Evolutionary conservation across 2,113 vertebrate species (phyloP).

Genomic region (Rhinolophus ferrumequinum): DNA sequence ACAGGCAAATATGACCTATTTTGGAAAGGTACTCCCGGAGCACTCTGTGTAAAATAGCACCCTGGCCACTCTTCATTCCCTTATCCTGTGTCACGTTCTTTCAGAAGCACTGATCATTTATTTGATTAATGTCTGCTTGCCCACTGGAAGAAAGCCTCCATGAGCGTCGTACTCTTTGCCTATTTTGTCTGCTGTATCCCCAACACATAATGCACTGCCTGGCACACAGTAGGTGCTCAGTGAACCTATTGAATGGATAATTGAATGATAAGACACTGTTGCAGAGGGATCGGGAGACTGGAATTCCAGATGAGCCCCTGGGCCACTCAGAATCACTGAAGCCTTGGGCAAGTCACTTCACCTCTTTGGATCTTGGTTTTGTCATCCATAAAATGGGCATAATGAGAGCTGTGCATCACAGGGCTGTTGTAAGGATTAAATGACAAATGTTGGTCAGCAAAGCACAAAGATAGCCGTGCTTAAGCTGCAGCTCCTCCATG

Average conservation of each 20-base stretch:
- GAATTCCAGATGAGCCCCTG: not conserved
- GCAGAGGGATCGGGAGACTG: accelerated
- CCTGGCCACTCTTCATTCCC: too few species aligned
- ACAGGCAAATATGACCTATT: not conserved
- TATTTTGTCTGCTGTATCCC: too few species aligned
- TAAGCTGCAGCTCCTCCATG: not conserved
- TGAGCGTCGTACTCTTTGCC: not conserved
- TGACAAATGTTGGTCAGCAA: not conserved
- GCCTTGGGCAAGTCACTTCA: not conserved
- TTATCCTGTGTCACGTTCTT: not conserved
- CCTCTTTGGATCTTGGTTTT: constrained; percentile 19
- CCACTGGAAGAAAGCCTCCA: not conserved
- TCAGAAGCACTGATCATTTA: not conserved
- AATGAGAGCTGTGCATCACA: not conserved
- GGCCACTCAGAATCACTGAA: not conserved
- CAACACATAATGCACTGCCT: not conserved
- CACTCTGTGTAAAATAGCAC: not conserved
- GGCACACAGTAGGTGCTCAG: not conserved
- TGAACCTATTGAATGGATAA: not conserved
- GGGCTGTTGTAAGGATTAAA: not conserved
- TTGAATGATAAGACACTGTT: not conserved
- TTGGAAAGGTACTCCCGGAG: not conserved
- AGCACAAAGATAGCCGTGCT: not conserved
- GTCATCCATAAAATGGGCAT: constrained; percentile 34
- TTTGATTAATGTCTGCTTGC: not conserved